A percentile compares a stretch with the other conserved stretches of the same genome.
Conservation (phyloP, 2,113 vertebrate species). For the Zosterops japonicus region DNA sequence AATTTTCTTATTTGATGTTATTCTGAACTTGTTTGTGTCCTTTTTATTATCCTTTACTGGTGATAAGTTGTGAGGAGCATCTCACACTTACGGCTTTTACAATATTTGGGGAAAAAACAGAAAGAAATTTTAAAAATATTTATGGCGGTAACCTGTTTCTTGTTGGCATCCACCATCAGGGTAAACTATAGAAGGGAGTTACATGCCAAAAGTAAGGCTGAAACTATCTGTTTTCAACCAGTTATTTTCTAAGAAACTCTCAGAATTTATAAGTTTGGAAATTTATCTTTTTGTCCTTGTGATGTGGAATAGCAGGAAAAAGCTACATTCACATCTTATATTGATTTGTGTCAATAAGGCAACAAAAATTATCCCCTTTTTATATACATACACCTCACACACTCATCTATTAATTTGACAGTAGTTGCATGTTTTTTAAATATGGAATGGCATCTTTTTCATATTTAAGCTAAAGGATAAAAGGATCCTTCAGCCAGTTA, state of each 20-base stretch:
- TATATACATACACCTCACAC: background rate
- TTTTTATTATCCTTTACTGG: background rate
- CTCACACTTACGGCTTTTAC: background rate
- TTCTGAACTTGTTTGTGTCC: background rate
- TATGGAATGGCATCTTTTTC: background rate
- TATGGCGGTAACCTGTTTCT: background rate
- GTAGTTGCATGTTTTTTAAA: background rate
- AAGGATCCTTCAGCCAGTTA: background rate
- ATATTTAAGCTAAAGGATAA: background rate
- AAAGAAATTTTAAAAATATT: background rate
- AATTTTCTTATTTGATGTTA: background rate
- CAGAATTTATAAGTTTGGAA: background rate
- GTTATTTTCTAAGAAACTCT: background rate
- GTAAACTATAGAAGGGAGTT: background rate
- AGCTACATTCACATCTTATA: background rate
- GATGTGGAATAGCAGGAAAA: background rate
- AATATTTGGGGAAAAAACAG: background rate
- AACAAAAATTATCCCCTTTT: background rate
- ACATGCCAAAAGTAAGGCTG: background rate
- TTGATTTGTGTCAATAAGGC: background rate
- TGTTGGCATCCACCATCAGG: background rate
- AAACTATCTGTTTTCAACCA: background rate
- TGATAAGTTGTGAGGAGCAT: background rate
- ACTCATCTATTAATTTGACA: background rate
- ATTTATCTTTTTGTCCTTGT: background rate